Evolutionary conservation across 2,797 vertebrate species (phyloP).

Genomic region (Ibycter americanus): DNA sequence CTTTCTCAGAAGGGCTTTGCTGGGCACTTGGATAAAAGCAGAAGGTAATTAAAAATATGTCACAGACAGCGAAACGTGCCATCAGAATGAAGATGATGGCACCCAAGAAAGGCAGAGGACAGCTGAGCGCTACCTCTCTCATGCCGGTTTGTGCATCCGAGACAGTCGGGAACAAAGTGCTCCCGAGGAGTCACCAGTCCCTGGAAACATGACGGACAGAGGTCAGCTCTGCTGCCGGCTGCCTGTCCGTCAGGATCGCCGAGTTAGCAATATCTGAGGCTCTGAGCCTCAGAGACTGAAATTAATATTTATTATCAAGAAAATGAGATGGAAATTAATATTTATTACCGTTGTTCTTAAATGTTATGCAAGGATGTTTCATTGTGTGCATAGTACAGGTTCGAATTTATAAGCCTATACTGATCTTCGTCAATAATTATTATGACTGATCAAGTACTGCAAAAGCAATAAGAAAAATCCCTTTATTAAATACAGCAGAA

Average conservation of each 20-base stretch:
- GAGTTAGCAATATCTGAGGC: not conserved
- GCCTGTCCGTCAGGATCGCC: not conserved
- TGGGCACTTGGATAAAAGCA: not conserved
- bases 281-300: not conserved
- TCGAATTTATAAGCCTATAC: not conserved
- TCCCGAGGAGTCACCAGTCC: not conserved
- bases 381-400: not conserved
- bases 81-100: not conserved
- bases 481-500: not conserved
- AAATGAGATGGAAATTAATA: not conserved
- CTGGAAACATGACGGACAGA: rapidly evolving
- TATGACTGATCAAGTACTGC: not conserved
- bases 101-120: not conserved
- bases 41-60: rapidly evolving
- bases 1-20: not conserved
- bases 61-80: not conserved
- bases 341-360: not conserved
- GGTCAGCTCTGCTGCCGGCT: not conserved
- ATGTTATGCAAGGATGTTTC: not conserved
- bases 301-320: not conserved
- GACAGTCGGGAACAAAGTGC: not conserved
- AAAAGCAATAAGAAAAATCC: not conserved
- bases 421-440: not conserved
- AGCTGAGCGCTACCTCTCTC: not conserved
- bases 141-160: not conserved